Evolutionary conservation across 2,797 vertebrate genomes (phyloP), one percentile per base, ranked within the genome.

Genomic region (Telmatherina bonti): DNA sequence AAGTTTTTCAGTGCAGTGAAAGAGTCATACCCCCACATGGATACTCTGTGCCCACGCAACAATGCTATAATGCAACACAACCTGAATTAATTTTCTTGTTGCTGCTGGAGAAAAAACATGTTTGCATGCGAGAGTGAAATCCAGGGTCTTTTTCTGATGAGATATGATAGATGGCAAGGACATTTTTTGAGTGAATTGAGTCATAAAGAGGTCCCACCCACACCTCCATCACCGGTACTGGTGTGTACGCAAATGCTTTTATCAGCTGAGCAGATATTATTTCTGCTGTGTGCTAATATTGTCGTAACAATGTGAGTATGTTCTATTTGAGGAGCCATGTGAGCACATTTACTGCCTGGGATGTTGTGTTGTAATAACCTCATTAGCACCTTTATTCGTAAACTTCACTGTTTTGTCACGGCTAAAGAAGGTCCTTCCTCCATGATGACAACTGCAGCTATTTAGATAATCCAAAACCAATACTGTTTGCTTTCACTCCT

Each of bases 401-500:
- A 54, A 24, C 52, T 22, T 82, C 22, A 47, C 7, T 26, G 45
- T 47, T 10, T 11, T 47, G 45, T 47, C 45, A 22, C 45, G 20
- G 43, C n/a, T n/a, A 45, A 74, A 27, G 38, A 76, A 58, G 45
- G 53, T 11, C 54, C 29, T 22, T 60, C 41, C 62, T 70, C 62
- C 38, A 30, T 70, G 20, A 15, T 62, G 59, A 73, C 38, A 54
- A 49, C 64, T 15, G 33, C 38, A 79, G 45, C 27, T 57, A 26
- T 45, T 64, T 43, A 26, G 16, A 54, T 51, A 10, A 51, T 26
- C 7, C 26, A 54, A 54, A 54, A 8, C 26, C 15, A 15, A 18
- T 7, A 52, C 69, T 76, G 72, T 79, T 84, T 74, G 60, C 74
- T 72, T 81, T 68, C 58, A 4, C 27, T 78, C 54, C 74, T 88